Evolutionary conservation across 2,888 invertebrate genomes (phyloP), one percentile per base, ranked within the genome.

Genomic region (Teinopalpus imperialis): DNA sequence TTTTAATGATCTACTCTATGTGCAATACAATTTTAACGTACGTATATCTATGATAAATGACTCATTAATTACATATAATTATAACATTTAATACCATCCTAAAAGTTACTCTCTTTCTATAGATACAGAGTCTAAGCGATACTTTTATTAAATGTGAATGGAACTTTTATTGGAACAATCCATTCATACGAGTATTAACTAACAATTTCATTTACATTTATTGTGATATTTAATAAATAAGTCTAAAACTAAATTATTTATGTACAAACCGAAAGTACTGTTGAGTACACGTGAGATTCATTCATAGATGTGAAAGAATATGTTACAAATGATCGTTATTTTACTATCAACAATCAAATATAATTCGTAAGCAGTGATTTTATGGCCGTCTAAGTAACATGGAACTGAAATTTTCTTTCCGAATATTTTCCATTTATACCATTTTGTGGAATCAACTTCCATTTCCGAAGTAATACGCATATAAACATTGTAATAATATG

Each of bases 31-130:
- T 67, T 72, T 65, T 62, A 63, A 56, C 56, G 60, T 53, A 56
- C 45, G 42, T 53, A 49, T 57, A 55, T 55, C 60, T 63, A 69
- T 62, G 61, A 58, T 66, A 71, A 69, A 72, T 79, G 78, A 74
- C 77, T 74, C 61, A 56, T 55, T 61, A 57, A 62, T 57, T 61
- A 63, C 66, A 77, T 61, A 67, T 53, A 69, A 69, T 61, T 61
- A 71, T 77, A 77, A 75, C 73, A 71, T 76, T 73, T 63, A 74
- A 76, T 77, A 76, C 68, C 54, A 63, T 68, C 67, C 74, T 76
- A 71, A 69, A 61, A 59, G 59, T 65, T 58, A 53, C 67, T 56
- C 57, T 66, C 57, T 40, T 18, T 56, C 56, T 59, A 46, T 40
- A 46, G 23, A 24, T 26, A 34, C 27, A 20, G 27, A 30, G 40